These are phyloP conservation scores for Hemicrepidius hirtus DNA, from an alignment of 2,888 invertebrate species.

Conservation along the genomic window DNA sequence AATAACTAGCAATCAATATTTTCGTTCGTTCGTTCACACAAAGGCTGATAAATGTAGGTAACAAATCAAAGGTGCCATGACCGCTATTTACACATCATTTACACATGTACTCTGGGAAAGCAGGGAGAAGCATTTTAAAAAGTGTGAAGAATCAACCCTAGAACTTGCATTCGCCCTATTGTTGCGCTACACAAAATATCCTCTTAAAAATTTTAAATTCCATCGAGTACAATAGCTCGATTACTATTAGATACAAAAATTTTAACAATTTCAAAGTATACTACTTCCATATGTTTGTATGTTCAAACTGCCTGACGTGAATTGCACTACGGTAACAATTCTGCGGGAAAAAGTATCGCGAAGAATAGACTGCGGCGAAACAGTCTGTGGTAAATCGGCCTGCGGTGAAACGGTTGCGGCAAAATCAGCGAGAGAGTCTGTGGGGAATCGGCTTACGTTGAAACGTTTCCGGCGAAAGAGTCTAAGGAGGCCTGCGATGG, in stretches of 20 bases:
- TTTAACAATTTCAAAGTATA: too few relatives aligned
- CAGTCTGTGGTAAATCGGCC: too few relatives aligned
- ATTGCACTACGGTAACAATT: too few relatives aligned
- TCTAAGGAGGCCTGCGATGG: too few relatives aligned
- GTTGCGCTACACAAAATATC: slow-evolving; percentile 62
- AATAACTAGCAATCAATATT: slow-evolving; percentile 59
- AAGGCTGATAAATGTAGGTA: slow-evolving; percentile 59
- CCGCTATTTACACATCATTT: slow-evolving; percentile 63
- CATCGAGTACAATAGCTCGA: slow-evolving; percentile 40
- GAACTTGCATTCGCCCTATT: slow-evolving; percentile 57
- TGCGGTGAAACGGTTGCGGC: too few relatives aligned
- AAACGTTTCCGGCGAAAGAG: too few relatives aligned
- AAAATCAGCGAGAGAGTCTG: too few relatives aligned
- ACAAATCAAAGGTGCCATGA: slow-evolving; percentile 61
- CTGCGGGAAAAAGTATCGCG: too few relatives aligned
- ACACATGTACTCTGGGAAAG: slow-evolving; percentile 59
- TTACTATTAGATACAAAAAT: slow-evolving; percentile 18
- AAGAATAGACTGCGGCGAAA: too few relatives aligned
- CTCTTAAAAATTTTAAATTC: slow-evolving; percentile 58
- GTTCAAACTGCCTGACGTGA: too few relatives aligned
- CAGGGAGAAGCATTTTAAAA: slow-evolving; percentile 53
- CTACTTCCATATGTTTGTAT: too few relatives aligned
- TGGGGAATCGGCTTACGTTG: too few relatives aligned
- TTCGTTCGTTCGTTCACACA: slow-evolving; percentile 56
- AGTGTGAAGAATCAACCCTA: slow-evolving; percentile 66